phyloP scores from a whole-genome alignment of 2,797 vertebrate species.

The Dermochelys coriacea region DNA sequence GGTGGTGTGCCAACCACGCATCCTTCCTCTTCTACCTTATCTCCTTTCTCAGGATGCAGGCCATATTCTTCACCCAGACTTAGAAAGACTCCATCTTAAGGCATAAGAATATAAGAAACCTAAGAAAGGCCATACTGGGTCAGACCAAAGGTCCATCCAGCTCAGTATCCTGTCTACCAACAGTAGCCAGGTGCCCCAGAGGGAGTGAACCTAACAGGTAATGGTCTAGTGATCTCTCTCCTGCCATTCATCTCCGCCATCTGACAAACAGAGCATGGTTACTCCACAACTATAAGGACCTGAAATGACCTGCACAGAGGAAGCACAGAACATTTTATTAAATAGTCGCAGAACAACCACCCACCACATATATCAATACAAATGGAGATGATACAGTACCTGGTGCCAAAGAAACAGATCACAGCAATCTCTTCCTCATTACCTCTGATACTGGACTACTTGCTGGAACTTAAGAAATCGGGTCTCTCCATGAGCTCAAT shows the following conservation, averaged over 20 bases:
- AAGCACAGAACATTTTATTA: background rate
- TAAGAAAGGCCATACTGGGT: too few relatives aligned
- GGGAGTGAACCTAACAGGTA: too few relatives aligned
- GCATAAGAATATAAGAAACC: too few relatives aligned
- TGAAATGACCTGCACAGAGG: background rate
- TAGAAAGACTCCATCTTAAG: background rate
- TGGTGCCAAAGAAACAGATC: background rate
- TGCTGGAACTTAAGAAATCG: background rate
- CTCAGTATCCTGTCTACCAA: too few relatives aligned
- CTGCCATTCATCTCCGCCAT: too few relatives aligned
- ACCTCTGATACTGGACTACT: background rate
- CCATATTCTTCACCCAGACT: background rate
- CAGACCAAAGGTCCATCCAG: too few relatives aligned
- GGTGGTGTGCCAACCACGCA: background rate
- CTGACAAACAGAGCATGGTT: too few relatives aligned
- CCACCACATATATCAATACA: background rate
- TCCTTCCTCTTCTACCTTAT: background rate
- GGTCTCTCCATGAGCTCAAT: background rate
- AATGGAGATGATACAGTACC: background rate
- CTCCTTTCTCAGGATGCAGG: background rate
- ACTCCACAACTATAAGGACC: too few relatives aligned
- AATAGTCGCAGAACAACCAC: background rate
- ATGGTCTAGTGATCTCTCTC: too few relatives aligned
- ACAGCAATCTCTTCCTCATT: background rate
- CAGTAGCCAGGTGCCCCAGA: too few relatives aligned